phyloP scores from a whole-genome alignment of 1,140 invertebrate species.

The Battus philenor region DNA sequence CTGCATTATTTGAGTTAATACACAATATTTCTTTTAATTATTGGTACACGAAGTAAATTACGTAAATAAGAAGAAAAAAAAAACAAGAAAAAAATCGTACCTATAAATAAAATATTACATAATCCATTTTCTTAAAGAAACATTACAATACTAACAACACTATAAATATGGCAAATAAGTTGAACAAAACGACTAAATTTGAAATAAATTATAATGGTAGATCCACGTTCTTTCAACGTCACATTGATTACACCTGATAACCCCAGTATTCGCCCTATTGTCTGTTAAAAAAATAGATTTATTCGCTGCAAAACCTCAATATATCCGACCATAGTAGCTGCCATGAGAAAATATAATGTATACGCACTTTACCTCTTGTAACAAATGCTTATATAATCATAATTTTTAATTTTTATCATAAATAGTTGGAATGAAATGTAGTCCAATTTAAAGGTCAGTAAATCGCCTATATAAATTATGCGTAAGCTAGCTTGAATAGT shows the following conservation, averaged over 20 bases:
- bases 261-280: constrained; percentile 47
- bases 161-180: background rate
- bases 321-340: constrained; percentile 56
- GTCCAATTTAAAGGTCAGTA: background rate
- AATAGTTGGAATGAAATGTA: background rate
- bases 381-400: constrained; percentile 3
- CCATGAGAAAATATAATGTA: constrained; percentile 17
- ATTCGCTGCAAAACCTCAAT: constrained; percentile 58
- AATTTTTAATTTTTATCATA: background rate
- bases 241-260: constrained; percentile 55
- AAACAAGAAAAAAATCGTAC: too few species aligned
- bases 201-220: constrained; percentile 9
- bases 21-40: too few species aligned
- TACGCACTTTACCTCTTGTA: constrained; percentile 7
- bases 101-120: too few species aligned
- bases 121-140: too few species aligned
- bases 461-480: background rate
- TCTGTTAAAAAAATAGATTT: constrained; percentile 58
- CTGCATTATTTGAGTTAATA: too few species aligned
- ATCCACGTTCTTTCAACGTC: constrained; percentile 36
- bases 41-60: too few species aligned
- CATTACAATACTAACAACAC: too few species aligned
- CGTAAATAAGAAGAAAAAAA: too few species aligned
- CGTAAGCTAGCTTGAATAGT: background rate
- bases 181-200: background rate